Base-by-base conservation (phyloP, 1,140 invertebrate species). In the Prorops nasuta region DNA sequence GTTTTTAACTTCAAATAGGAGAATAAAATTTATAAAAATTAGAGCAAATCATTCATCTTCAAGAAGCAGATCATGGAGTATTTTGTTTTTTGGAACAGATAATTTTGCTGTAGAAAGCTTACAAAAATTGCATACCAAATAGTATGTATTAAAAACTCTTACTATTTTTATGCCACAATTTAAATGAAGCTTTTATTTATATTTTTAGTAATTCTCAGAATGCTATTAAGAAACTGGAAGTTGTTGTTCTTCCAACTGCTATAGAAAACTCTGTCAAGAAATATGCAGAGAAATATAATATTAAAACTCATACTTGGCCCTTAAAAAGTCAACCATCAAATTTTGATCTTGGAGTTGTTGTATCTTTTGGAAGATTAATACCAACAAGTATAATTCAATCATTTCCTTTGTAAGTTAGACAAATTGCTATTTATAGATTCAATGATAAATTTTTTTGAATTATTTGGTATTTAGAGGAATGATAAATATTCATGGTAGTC, bases 401-500 rank as follows among this genome's bases (percentile, higher is more conserved):
- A 20, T 87, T 89, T 71, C 81, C 83, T 28, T 56, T 83, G 81
- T 86, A 78, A 79, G 79, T 75, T 48, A 12, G 45, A n/a, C 42
- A 24, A 45, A 39, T 44, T 38, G 36, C 36, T 39, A 44, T 43
- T 22, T 28, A 20, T n/a, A 28, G 2, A 18, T 47, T 49, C n/a
- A 20, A 41, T 17, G 49, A 28, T 36, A 24, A 28, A 17, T 15
- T 28, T 50, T 45, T 8, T 32, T 35, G 17, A 32, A 19, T 35
- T 34, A 47, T 60, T 21, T 53, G 55, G 42, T 61, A 59, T 51
- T 80, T 81, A 94, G 91, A 72, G 94, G 94, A 12, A 92, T 94
- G 79, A 76, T 94, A 31, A 95, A 95, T 81, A 85, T 97, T 1
- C 96, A 98, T 77, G 90, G 86, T 9, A 96, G 92, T 76, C 69